Percentiles rank a stretch among this genome's conserved stretches.
phyloP scores from a whole-genome alignment of 2,113 vertebrate species.

The Tachuris rubrigastra region DNA sequence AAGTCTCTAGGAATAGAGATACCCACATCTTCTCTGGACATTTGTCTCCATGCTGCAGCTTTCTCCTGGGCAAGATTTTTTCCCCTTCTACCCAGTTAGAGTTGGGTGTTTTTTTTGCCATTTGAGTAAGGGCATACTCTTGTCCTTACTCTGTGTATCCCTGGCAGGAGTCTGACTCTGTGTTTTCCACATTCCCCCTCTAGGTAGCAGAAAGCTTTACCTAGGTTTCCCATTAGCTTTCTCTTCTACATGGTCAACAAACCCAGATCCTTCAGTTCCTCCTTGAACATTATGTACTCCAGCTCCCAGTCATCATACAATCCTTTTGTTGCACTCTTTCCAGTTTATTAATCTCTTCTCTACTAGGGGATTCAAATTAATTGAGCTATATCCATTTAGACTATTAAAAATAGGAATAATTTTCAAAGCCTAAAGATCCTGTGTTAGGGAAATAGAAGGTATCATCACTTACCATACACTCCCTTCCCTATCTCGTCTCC shows the following conservation, averaged over 20 bases:
- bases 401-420: neutral
- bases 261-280: neutral
- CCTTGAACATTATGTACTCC: neutral
- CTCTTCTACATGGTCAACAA: neutral
- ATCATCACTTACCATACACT: conserved; percentile 80
- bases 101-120: neutral
- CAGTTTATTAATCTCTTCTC: neutral
- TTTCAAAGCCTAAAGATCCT: neutral
- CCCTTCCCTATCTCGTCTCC: conserved; percentile 75
- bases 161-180: neutral
- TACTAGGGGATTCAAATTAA: neutral
- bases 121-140: neutral
- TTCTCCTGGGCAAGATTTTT: neutral
- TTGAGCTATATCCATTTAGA: neutral
- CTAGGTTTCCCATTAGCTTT: neutral
- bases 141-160: neutral
- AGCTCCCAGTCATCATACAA: neutral
- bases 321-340: neutral
- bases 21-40: neutral
- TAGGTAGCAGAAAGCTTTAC: neutral
- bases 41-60: neutral
- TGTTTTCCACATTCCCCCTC: neutral
- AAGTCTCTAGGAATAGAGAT: neutral
- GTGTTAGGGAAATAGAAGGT: neutral
- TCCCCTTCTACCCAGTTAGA: neutral